These are phyloP conservation scores for Paelopatides confundens DNA, from an alignment of 53 echinoderm and acorn worm genomes.

Conservation along the genomic window DNA sequence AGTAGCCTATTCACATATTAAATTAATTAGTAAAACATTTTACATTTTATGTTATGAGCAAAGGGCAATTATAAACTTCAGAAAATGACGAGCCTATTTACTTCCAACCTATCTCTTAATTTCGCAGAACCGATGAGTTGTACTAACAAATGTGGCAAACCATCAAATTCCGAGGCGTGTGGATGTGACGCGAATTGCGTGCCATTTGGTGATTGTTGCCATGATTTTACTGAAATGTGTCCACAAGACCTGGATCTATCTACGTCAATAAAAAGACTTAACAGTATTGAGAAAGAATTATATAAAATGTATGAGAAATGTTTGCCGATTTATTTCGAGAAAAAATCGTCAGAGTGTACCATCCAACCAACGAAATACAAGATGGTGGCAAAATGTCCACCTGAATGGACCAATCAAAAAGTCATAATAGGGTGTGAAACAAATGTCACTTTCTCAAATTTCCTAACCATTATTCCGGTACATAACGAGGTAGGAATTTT, in stretches of 20 bases:
- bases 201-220: conserved; percentile 16
- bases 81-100: too few relatives aligned
- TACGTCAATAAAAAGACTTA: background rate
- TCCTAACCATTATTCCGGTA: conserved; percentile 3
- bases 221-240: conserved; percentile 3
- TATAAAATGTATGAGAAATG: background rate
- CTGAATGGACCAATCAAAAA: background rate
- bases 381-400: conserved; percentile 26
- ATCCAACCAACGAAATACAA: background rate
- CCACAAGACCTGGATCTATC: background rate
- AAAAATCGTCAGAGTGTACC: background rate
- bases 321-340: background rate
- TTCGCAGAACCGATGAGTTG: conserved; percentile 1
- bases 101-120: too few relatives aligned
- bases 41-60: too few relatives aligned
- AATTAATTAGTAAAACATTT: too few relatives aligned
- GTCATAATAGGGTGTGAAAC: background rate
- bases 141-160: background rate
- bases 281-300: background rate
- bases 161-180: conserved; percentile 18
- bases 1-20: too few relatives aligned
- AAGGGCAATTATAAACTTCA: too few relatives aligned
- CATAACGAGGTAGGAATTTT: background rate
- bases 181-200: conserved; percentile 11
- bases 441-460: background rate